These are phyloP conservation scores for Diachasma alloeum DNA, from an alignment of 1,140 invertebrate genomes.

Conservation along the genomic window DNA sequence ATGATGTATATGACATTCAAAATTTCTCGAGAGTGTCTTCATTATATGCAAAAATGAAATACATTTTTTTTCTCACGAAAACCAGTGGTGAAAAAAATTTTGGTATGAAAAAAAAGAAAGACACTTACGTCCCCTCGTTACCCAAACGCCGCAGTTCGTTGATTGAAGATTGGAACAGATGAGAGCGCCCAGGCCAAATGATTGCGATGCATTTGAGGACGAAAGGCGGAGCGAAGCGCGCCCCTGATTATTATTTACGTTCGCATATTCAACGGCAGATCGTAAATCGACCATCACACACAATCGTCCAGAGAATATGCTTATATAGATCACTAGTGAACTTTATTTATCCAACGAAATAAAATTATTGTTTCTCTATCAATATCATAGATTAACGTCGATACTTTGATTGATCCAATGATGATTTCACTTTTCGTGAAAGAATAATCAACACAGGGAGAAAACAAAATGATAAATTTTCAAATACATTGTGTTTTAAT, in stretches of 20 bases:
- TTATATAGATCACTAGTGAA: background rate
- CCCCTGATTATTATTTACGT: slow-evolving; percentile 53
- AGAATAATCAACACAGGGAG: no score
- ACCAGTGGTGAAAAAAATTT: background rate
- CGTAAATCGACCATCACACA: background rate
- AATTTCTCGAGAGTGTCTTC: no score
- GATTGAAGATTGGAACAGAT: background rate
- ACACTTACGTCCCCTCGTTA: background rate
- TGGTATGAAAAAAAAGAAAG: background rate
- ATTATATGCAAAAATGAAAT: no score
- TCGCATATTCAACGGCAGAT: background rate
- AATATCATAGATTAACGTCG: no score
- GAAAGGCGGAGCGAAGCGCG: slow-evolving; percentile 15
- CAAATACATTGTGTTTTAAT: no score
- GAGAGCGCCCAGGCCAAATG: background rate
- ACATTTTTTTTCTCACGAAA: no score
- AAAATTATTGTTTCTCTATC: no score
- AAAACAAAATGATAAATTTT: no score
- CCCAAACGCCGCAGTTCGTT: background rate
- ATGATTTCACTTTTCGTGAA: no score
- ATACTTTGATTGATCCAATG: no score
- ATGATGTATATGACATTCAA: no score
- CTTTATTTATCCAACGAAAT: no score
- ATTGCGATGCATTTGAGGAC: slow-evolving; percentile 2
- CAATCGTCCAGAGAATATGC: background rate